These are phyloP conservation scores for Nematolebias whitei DNA, from an alignment of 2,113 vertebrate genomes.

Conservation along the genomic window DNA sequence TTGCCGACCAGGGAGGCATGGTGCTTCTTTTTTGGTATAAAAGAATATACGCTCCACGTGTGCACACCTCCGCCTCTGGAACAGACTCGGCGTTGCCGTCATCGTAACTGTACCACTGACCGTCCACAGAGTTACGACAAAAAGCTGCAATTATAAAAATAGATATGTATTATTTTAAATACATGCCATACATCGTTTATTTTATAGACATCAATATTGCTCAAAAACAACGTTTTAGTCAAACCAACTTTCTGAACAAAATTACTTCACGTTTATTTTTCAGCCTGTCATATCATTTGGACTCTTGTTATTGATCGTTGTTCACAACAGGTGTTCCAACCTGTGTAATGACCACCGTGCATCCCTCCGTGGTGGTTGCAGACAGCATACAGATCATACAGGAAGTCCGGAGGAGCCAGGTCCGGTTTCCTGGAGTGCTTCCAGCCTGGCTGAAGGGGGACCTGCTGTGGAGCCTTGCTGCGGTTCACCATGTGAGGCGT, in stretches of 20 bases:
- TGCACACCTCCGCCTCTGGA: conserved; percentile 85
- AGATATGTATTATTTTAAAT: no score
- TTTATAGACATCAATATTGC: no score
- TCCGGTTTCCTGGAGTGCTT: conserved; percentile 68
- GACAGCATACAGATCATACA: conserved; percentile 94
- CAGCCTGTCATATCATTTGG: no score
- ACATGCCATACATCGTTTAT: no score
- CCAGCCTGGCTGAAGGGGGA: conserved; percentile 60
- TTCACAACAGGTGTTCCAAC: conserved; percentile 67
- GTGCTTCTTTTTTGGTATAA: conserved; percentile 92
- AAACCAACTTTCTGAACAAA: no score
- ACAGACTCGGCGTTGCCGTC: conserved; percentile 88
- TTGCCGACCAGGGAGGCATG: conserved; percentile 87
- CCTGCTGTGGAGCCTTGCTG: conserved; percentile 59
- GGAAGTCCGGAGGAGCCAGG: conserved; percentile 75
- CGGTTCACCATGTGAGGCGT: conserved; percentile 89
- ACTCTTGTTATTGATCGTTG: no score
- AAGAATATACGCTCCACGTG: conserved; percentile 92
- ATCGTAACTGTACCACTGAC: conserved; percentile 92
- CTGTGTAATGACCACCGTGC: conserved; percentile 97
- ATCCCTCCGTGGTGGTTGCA: conserved; percentile 97
- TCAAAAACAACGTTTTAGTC: background rate
- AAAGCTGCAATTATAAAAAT: conserved; percentile 79
- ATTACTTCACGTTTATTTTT: no score
- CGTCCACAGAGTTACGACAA: conserved; percentile 92